Evolutionary conservation across 2,888 invertebrate genomes (phyloP).

Genomic region (Leptinotarsa juncta): DNA sequence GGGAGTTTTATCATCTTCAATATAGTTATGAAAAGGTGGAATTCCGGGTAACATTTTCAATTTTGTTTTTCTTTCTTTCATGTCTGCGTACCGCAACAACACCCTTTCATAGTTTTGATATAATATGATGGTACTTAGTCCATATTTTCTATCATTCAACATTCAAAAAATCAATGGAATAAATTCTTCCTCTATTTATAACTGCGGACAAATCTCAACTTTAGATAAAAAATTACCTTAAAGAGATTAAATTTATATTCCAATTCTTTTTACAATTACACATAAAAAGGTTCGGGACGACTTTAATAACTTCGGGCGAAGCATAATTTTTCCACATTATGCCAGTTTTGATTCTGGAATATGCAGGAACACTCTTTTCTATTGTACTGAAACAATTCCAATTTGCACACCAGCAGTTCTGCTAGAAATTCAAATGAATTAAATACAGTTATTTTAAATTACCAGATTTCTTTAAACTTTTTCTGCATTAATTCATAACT

Average conservation of each 20-base stretch:
- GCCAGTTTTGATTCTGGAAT: constrained; percentile 49
- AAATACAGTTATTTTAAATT: constrained; percentile 51
- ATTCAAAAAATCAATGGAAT: too few species aligned
- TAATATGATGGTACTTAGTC: too few species aligned
- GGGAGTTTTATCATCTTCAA: too few species aligned
- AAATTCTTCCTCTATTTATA: too few species aligned
- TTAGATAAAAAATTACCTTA: background rate
- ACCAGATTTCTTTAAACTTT: constrained; percentile 44
- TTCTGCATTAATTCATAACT: background rate
- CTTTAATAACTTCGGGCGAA: constrained; percentile 54
- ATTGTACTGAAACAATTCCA: constrained; percentile 57
- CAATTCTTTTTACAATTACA: constrained; percentile 1
- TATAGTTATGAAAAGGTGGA: too few species aligned
- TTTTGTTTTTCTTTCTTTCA: too few species aligned
- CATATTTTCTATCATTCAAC: too few species aligned
- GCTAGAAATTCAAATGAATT: constrained; percentile 49
- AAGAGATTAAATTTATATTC: background rate
- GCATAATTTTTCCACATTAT: constrained; percentile 55
- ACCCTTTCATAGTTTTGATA: too few species aligned
- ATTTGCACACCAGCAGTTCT: constrained; percentile 52
- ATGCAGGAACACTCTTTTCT: constrained; percentile 46
- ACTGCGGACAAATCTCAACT: background rate
- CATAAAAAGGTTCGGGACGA: constrained; percentile 39
- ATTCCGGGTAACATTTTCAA: too few species aligned
- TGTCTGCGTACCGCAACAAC: too few species aligned